Percentiles rank a stretch among this genome's conserved stretches.
phyloP scores from a whole-genome alignment of 2,113 vertebrate genomes.

The Xiphophorus maculatus region DNA sequence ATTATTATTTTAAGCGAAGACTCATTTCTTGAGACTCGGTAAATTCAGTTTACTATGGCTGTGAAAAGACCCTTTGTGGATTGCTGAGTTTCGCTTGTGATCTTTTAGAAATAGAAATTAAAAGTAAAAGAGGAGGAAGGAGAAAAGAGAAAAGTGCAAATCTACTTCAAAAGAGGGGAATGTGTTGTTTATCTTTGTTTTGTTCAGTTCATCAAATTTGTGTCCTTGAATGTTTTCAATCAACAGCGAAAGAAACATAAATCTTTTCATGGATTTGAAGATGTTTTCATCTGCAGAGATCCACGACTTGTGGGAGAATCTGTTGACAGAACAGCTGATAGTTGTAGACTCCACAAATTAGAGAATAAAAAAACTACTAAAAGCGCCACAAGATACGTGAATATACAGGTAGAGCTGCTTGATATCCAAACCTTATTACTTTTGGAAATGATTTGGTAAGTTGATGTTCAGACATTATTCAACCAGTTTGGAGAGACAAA shows the following conservation, averaged over 20 bases:
- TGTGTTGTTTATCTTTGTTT: conserved; percentile 1
- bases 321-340: too few species aligned
- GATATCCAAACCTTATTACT: too few species aligned
- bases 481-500: too few species aligned
- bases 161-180: not conserved
- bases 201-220: not conserved
- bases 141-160: not conserved
- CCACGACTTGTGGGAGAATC: too few species aligned
- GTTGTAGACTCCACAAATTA: too few species aligned
- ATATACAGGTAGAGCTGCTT: too few species aligned
- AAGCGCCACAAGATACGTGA: too few species aligned
- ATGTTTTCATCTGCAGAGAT: conserved; percentile 3
- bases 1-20: conserved; percentile 54
- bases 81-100: conserved; percentile 12
- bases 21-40: conserved; percentile 50
- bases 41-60: conserved; percentile 37
- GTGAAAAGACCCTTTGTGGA: conserved; percentile 27
- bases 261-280: conserved; percentile 11
- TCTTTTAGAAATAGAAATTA: conserved; percentile 23
- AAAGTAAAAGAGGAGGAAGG: not conserved
- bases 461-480: not conserved
- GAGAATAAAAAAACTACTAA: too few species aligned
- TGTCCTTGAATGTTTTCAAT: conserved; percentile 30
- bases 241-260: not conserved
- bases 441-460: not conserved